Conservation (phyloP, 2,113 vertebrate species). For the Mus musculus region DNA sequence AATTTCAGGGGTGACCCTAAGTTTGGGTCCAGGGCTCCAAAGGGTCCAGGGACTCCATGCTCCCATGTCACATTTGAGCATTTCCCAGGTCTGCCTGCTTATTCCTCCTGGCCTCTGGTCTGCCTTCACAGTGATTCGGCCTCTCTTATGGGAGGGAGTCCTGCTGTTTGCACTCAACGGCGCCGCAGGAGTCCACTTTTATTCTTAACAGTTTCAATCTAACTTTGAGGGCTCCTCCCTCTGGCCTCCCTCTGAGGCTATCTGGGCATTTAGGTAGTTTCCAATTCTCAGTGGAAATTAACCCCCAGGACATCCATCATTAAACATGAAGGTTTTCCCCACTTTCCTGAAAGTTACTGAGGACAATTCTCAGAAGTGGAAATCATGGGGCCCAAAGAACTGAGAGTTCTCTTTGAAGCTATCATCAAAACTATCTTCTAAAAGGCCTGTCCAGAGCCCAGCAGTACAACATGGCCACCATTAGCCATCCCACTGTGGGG, state of each 20-base stretch:
- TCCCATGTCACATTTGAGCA: not conserved
- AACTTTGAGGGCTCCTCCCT: not conserved
- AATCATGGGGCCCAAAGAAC: not conserved
- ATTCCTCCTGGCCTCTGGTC: not conserved
- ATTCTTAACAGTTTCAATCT: not conserved
- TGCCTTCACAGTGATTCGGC: not conserved
- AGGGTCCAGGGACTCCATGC: no score
- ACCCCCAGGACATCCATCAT: not conserved
- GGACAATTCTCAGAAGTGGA: slow-evolving; percentile 33
- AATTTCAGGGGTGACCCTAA: not conserved
- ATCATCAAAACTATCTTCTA: not conserved
- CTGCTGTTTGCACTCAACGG: not conserved
- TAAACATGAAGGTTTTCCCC: not conserved
- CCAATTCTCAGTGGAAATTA: not conserved
- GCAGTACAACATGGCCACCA: fast-evolving
- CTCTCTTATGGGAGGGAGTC: not conserved
- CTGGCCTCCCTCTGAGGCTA: not conserved
- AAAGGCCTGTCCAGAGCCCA: not conserved
- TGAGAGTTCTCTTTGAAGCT: not conserved
- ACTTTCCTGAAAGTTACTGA: not conserved
- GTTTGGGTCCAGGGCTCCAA: not conserved
- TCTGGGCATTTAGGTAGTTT: slow-evolving; percentile 48
- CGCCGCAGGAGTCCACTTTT: not conserved
- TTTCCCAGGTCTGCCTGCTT: not conserved
- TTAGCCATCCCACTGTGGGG: not conserved